These are phyloP conservation scores for Calycopis cecrops DNA, from an alignment of 1,140 invertebrate species.

Conservation along the genomic window DNA sequence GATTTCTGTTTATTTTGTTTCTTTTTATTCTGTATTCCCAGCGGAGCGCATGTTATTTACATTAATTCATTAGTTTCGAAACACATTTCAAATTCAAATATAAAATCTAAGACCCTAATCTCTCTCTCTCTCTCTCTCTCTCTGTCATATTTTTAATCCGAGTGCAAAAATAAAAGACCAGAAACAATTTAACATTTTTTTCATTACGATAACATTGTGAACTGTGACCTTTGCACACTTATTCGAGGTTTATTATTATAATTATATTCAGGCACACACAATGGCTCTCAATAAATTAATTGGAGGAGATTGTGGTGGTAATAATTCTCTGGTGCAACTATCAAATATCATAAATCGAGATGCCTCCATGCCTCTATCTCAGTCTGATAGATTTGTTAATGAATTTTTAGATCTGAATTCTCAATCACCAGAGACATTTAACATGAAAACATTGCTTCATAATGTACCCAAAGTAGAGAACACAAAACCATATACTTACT, in stretches of 20 bases:
- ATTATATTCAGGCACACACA: constrained; percentile 7
- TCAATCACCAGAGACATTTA: constrained; percentile 83
- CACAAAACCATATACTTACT: constrained; percentile 19
- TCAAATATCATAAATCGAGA: constrained; percentile 91
- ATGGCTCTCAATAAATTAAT: constrained; percentile 81
- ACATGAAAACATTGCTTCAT: constrained; percentile 70
- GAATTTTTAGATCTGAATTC: constrained; percentile 74
- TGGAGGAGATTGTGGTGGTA: constrained; percentile 92
- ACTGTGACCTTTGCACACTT: constrained; percentile 29
- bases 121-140: too few relatives aligned
- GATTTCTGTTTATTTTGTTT: not conserved
- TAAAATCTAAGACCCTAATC: too few relatives aligned
- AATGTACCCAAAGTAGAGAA: constrained; percentile 51
- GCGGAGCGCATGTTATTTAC: not conserved
- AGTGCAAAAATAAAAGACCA: too few relatives aligned
- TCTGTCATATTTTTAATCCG: too few relatives aligned
- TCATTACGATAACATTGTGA: constrained; percentile 12
- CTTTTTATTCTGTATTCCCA: not conserved
- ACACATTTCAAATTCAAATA: too few relatives aligned
- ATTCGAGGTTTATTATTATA: constrained; percentile 15
- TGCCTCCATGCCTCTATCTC: constrained; percentile 62
- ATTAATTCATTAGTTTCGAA: not conserved
- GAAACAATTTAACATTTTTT: constrained; percentile 10
- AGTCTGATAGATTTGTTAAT: constrained; percentile 75
- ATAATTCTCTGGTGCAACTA: constrained; percentile 90